Conservation (phyloP, 2,888 invertebrate species). For the Leptopilina syphax region DNA sequence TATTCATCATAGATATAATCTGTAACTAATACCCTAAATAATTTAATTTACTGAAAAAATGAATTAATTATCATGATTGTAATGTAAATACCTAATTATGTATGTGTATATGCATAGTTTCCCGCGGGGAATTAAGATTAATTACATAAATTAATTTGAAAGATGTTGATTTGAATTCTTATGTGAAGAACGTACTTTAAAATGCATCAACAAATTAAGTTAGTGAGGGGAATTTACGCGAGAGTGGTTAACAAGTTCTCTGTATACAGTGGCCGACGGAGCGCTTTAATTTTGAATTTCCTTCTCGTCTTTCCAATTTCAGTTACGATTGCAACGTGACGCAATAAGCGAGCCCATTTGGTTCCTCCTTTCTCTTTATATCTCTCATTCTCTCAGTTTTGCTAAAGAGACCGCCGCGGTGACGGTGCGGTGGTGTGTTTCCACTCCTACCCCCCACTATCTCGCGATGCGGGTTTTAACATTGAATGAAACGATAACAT, state of each 20-base stretch:
- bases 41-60: too few relatives aligned
- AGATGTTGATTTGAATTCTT: neutral
- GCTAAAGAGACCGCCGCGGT: conserved; percentile 4
- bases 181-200: conserved; percentile 5
- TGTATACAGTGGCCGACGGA: conserved; percentile 42
- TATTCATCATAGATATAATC: too few relatives aligned
- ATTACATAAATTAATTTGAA: conserved; percentile 19
- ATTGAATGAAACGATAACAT: conserved; percentile 68
- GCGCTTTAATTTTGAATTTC: conserved; percentile 55
- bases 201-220: conserved; percentile 28
- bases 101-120: neutral
- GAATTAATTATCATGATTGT: too few relatives aligned
- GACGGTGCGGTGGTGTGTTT: neutral
- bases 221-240: conserved; percentile 19
- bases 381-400: conserved; percentile 43
- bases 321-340: conserved; percentile 43
- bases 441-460: neutral
- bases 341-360: conserved; percentile 37
- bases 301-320: conserved; percentile 51
- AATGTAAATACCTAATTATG: neutral
- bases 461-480: conserved; percentile 42
- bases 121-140: neutral
- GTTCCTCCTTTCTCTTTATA: conserved; percentile 24
- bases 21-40: too few relatives aligned
- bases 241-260: conserved; percentile 28